A percentile compares a stretch with the other conserved stretches of the same genome.
Evolutionary conservation across 2,797 vertebrate species (phyloP).

Genomic region (Fistularia commersonii): DNA sequence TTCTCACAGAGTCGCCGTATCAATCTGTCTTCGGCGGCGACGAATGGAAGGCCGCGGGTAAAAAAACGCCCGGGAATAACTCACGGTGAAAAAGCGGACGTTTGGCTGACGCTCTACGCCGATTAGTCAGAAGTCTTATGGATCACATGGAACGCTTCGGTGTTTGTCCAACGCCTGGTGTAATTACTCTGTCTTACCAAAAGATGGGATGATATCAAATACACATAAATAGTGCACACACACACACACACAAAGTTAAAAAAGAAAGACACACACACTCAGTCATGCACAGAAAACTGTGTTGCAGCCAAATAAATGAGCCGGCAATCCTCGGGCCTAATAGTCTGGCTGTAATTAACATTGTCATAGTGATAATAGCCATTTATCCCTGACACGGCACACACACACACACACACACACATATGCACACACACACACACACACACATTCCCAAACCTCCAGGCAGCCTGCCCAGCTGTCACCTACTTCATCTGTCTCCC

Average conservation of each 20-base stretch:
- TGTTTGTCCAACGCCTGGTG: slow-evolving; percentile 35
- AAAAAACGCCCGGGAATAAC: too few species aligned
- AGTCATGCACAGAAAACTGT: slow-evolving; percentile 35
- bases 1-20: too few species aligned
- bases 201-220: slow-evolving; percentile 36
- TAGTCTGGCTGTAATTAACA: slow-evolving; percentile 88
- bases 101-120: too few species aligned
- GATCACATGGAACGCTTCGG: slow-evolving; percentile 47
- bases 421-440: slow-evolving; percentile 11
- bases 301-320: slow-evolving; percentile 59
- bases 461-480: too few species aligned
- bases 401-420: slow-evolving; percentile 21
- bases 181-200: slow-evolving; percentile 58
- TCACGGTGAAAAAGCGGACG: too few species aligned
- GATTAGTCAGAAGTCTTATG: slow-evolving; percentile 42
- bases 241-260: slow-evolving; percentile 11
- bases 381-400: slow-evolving; percentile 74
- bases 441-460: too few species aligned
- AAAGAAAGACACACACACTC: slow-evolving; percentile 17
- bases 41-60: too few species aligned
- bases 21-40: too few species aligned
- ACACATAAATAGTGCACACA: slow-evolving; percentile 15
- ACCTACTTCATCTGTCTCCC: too few species aligned
- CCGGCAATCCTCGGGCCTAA: slow-evolving; percentile 71
- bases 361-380: slow-evolving; percentile 90